A percentile compares a stretch with the other conserved stretches of the same genome.
Evolutionary conservation across 2,888 invertebrate genomes (phyloP).

Genomic region (Osmoderma eremita): DNA sequence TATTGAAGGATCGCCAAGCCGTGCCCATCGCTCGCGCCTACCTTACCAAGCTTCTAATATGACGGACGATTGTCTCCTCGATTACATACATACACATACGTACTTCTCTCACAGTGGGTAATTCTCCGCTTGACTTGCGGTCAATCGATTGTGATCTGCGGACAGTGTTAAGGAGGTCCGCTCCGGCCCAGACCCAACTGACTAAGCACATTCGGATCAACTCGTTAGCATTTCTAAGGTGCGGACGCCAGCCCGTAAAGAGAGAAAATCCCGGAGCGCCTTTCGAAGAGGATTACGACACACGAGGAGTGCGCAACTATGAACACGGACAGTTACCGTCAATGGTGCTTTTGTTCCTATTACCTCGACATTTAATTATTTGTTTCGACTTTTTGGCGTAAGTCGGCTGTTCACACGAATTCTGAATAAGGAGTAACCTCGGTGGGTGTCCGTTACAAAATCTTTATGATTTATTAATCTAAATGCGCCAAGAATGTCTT

Average conservation of each 20-base stretch:
- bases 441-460: not conserved
- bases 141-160: slow-evolving; percentile 46
- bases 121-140: slow-evolving; percentile 39
- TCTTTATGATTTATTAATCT: slow-evolving; percentile 12
- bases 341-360: slow-evolving; percentile 25
- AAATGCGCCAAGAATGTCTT: not conserved
- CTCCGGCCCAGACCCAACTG: slow-evolving; percentile 42
- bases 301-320: slow-evolving; percentile 1
- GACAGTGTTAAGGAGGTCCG: slow-evolving; percentile 46
- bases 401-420: not conserved
- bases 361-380: slow-evolving; percentile 29
- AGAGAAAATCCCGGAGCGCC: not conserved
- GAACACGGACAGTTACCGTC: no score
- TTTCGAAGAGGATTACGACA: slow-evolving; percentile 16
- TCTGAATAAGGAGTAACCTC: not conserved
- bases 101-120: slow-evolving; percentile 41
- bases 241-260: slow-evolving; percentile 50
- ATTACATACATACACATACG: no score
- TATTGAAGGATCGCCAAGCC: slow-evolving; percentile 44
- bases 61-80: slow-evolving; percentile 34
- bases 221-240: slow-evolving; percentile 56
- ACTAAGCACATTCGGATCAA: slow-evolving; percentile 52
- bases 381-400: slow-evolving; percentile 4
- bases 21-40: slow-evolving; percentile 44
- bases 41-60: slow-evolving; percentile 2